Evolutionary conservation across 2,888 invertebrate genomes (phyloP).

Genomic region (Tenthredo amoena): DNA sequence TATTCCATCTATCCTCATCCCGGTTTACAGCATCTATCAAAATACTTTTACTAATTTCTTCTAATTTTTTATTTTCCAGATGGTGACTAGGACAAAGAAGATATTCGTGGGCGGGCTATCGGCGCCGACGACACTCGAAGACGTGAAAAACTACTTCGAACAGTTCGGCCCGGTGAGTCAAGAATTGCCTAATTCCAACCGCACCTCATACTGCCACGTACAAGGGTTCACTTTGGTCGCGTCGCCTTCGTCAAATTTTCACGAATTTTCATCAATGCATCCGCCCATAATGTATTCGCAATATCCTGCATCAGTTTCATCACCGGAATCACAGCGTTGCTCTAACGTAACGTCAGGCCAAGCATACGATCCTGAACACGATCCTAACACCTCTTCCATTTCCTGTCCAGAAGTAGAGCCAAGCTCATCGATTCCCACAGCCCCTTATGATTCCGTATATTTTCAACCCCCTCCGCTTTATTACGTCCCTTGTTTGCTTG

Average conservation of each 20-base stretch:
- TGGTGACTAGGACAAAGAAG: constrained; percentile 99
- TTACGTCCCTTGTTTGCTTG: constrained; percentile 30
- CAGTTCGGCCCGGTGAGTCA: constrained; percentile 98
- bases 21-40: not conserved
- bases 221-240: constrained; percentile 37
- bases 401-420: constrained; percentile 20
- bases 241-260: constrained; percentile 28
- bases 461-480: constrained; percentile 22
- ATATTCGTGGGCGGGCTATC: constrained; percentile 99
- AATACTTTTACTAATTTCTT: not conserved
- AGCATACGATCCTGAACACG: constrained; percentile 21
- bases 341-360: constrained; percentile 1
- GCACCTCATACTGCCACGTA: constrained; percentile 44
- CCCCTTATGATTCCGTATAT: constrained; percentile 5
- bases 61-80: constrained; percentile 83
- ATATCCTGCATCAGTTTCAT: constrained; percentile 8
- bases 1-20: not conserved
- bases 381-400: constrained; percentile 22
- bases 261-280: not conserved
- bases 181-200: constrained; percentile 50
- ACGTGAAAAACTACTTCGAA: constrained; percentile 99
- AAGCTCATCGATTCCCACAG: not conserved
- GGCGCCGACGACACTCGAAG: constrained; percentile 99
- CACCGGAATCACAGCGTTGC: not conserved
- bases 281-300: constrained; percentile 18